These are phyloP conservation scores for Pangasius macronema DNA, from an alignment of 2,797 vertebrate species.

Conservation along the genomic window DNA sequence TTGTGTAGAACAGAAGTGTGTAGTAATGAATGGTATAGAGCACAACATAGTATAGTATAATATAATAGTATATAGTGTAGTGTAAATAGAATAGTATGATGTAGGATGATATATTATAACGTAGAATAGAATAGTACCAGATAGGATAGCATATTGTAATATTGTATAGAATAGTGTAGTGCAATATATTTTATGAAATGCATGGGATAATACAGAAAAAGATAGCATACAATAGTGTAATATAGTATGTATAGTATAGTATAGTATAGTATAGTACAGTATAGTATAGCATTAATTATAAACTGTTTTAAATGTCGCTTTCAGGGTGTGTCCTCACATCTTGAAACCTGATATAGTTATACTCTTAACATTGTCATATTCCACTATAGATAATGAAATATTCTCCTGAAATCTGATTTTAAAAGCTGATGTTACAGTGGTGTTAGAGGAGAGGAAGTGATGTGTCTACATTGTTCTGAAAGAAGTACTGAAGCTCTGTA, in stretches of 20 bases:
- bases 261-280: background rate
- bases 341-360: background rate
- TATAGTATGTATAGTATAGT: background rate
- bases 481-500: background rate
- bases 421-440: background rate
- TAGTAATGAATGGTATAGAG: no score
- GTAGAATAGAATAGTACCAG: background rate
- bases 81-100: no score
- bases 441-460: background rate
- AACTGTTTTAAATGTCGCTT: background rate
- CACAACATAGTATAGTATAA: no score
- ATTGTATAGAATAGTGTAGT: background rate
- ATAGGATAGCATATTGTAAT: background rate
- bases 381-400: background rate
- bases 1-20: no score
- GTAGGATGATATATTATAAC: no score
- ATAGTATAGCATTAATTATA: background rate
- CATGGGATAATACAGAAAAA: background rate
- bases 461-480: background rate
- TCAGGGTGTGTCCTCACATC: background rate
- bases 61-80: no score
- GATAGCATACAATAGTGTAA: background rate
- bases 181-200: slow-evolving; percentile 2
- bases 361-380: background rate
- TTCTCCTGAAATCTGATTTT: background rate